phyloP scores from a whole-genome alignment of 2,888 invertebrate species.

The Pseudococcus longispinus region DNA sequence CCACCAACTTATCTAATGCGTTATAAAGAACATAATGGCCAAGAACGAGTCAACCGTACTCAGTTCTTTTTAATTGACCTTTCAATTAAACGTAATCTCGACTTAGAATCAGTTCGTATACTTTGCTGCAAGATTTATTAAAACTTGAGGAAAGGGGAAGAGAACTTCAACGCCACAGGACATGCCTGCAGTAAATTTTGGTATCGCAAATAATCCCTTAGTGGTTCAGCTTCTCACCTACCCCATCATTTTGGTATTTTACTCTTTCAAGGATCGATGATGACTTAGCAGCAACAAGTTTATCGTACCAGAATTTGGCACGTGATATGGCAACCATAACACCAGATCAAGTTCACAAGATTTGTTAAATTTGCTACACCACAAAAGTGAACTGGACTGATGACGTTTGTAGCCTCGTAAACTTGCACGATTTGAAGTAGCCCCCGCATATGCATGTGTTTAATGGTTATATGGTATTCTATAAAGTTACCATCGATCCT shows the following conservation, averaged over 20 bases:
- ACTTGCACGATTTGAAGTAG: neutral
- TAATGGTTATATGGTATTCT: no score
- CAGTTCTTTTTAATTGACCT: conserved; percentile 54
- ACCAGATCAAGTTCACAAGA: conserved; percentile 10
- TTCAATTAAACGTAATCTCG: conserved; percentile 54
- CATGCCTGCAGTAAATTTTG: no score
- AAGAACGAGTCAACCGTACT: conserved; percentile 42
- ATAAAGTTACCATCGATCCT: neutral
- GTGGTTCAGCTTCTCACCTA: no score
- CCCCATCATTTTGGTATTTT: no score
- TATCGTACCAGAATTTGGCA: neutral
- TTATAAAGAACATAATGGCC: conserved; percentile 28
- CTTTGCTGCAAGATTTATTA: no score
- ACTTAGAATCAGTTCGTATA: conserved; percentile 26
- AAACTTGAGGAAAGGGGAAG: no score
- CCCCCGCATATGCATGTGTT: neutral
- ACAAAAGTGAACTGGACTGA: neutral
- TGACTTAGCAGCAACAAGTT: neutral
- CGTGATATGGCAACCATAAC: neutral
- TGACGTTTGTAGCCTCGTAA: neutral
- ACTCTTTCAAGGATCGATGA: no score
- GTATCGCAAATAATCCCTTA: no score
- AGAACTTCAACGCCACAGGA: no score
- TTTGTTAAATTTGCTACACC: neutral
- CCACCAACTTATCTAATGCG: conserved; percentile 2